These are phyloP conservation scores for Allolobophora icterica DNA, from an alignment of 2,888 invertebrate genomes.

Conservation along the genomic window DNA sequence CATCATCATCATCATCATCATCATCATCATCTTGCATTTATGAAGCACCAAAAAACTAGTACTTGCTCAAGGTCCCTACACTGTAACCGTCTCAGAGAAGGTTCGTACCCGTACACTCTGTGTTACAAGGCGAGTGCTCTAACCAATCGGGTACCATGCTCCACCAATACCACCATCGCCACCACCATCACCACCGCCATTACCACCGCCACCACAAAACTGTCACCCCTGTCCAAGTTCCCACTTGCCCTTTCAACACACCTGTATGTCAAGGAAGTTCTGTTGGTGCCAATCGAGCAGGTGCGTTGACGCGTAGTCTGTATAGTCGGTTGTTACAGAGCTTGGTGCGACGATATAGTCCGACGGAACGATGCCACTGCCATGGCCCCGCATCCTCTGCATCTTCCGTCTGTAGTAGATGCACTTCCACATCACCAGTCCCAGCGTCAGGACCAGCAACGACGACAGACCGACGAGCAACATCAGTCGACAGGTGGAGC, in stretches of 20 bases:
- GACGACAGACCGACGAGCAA: constrained; percentile 22
- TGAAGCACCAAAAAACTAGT: no score
- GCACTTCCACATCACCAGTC: neutral
- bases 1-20: no score
- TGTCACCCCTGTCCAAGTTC: neutral
- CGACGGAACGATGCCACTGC: constrained; percentile 15
- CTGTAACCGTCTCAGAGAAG: no score
- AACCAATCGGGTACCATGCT: no score
- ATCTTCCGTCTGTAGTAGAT: constrained; percentile 22
- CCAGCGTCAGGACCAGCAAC: constrained; percentile 21
- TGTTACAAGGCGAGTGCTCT: no score
- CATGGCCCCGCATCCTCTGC: neutral
- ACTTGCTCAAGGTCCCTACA: no score
- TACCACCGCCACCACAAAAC: no score
- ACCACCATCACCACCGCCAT: no score
- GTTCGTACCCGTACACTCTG: no score
- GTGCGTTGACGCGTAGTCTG: neutral
- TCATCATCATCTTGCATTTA: no score
- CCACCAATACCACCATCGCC: no score
- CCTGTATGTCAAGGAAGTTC: constrained; percentile 10
- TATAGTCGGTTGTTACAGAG: neutral
- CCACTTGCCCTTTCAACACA: neutral
- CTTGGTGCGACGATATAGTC: neutral
- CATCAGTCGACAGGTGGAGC: constrained; percentile 28
- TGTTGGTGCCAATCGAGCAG: neutral